phyloP scores from a whole-genome alignment of 2,888 invertebrate genomes.

The Diarsia mendica region DNA sequence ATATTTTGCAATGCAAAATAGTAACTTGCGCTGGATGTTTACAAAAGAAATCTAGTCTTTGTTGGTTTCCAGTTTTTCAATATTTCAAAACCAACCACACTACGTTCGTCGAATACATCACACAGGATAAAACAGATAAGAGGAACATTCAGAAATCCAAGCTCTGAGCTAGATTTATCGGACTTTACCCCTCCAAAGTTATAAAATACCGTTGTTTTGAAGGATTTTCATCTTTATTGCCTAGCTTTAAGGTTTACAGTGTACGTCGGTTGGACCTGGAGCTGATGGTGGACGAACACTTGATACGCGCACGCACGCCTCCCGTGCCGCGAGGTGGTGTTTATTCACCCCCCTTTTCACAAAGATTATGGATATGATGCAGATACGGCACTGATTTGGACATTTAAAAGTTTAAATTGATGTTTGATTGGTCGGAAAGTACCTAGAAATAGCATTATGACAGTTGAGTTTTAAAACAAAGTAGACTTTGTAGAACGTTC shows the following conservation, averaged over 20 bases:
- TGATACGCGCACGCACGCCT: constrained; percentile 83
- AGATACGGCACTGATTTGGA: constrained; percentile 37
- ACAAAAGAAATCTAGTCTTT: background rate
- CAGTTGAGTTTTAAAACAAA: background rate
- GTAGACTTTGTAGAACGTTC: background rate
- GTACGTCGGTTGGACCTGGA: constrained; percentile 34
- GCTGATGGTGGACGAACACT: constrained; percentile 72
- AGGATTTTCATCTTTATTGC: constrained; percentile 59
- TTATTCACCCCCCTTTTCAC: constrained; percentile 79
- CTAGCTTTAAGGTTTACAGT: constrained; percentile 46
- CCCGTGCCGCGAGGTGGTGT: constrained; percentile 80
- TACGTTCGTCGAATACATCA: constrained; percentile 26
- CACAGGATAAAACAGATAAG: constrained; percentile 71
- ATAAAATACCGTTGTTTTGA: constrained; percentile 5
- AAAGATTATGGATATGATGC: constrained; percentile 68
- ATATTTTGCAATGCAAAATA: background rate
- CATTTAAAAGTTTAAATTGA: background rate
- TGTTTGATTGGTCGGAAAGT: background rate
- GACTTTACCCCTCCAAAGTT: constrained; percentile 63
- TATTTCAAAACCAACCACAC: constrained; percentile 14
- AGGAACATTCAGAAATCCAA: constrained; percentile 76
- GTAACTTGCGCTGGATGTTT: background rate
- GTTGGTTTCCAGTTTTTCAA: background rate
- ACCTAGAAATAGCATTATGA: background rate
- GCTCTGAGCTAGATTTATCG: constrained; percentile 79